Evolutionary conservation across 2,888 invertebrate genomes (phyloP).

Genomic region (Ypsolopha scabrella): DNA sequence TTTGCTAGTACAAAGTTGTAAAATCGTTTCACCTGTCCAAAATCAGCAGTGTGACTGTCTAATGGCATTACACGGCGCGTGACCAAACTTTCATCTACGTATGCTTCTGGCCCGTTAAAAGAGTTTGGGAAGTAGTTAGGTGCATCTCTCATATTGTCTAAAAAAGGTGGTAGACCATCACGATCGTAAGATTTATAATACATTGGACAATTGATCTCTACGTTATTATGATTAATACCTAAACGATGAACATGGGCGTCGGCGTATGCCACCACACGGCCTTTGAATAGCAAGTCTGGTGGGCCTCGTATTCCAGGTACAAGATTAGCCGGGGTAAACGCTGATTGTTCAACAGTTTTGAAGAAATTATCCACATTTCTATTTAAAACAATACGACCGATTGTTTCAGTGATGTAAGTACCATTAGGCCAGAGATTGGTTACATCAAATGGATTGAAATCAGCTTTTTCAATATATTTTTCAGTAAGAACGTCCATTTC

Average conservation of each 20-base stretch:
- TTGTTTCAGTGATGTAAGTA: not conserved
- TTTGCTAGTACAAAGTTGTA: too few relatives aligned
- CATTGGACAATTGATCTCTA: slow-evolving; percentile 28
- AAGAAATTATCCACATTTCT: slow-evolving; percentile 5
- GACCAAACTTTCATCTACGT: too few relatives aligned
- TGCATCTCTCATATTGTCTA: too few relatives aligned
- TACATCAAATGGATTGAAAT: slow-evolving; percentile 87
- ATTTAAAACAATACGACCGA: slow-evolving; percentile 4
- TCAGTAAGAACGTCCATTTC: slow-evolving; percentile 85
- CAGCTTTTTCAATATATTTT: slow-evolving; percentile 76
- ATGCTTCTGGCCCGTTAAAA: too few relatives aligned
- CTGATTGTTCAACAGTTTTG: slow-evolving; percentile 4
- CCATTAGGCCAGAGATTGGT: slow-evolving; percentile 58
- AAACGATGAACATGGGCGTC: slow-evolving; percentile 3
- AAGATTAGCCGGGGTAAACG: slow-evolving; percentile 5
- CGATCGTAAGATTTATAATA: too few relatives aligned
- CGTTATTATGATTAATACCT: slow-evolving; percentile 4
- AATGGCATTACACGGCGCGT: too few relatives aligned
- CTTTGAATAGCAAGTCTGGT: slow-evolving; percentile 3
- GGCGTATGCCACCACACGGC: slow-evolving; percentile 3
- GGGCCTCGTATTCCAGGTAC: slow-evolving; percentile 4
- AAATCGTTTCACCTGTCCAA: too few relatives aligned
- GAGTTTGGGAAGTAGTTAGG: too few relatives aligned
- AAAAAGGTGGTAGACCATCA: too few relatives aligned
- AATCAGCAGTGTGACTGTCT: too few relatives aligned